Percentiles rank a stretch among this genome's conserved stretches.
These are phyloP conservation scores for Diarsia mendica DNA, from an alignment of 2,888 invertebrate genomes.

Conservation along the genomic window DNA sequence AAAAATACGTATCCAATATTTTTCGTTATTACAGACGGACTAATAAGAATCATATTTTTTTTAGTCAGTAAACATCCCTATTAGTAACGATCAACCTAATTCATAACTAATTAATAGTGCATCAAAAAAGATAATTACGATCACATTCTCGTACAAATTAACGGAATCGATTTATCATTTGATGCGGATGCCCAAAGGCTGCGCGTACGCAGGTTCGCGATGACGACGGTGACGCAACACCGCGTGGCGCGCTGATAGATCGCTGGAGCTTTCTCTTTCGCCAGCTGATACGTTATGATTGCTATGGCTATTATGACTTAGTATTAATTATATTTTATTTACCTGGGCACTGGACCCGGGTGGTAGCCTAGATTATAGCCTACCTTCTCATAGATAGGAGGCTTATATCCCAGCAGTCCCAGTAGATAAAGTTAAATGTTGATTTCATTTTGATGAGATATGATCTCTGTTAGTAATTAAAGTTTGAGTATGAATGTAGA, in stretches of 20 bases:
- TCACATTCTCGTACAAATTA: constrained; percentile 28
- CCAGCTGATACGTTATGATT: constrained; percentile 44
- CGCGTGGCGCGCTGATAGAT: constrained; percentile 72
- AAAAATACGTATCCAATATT: too few relatives aligned
- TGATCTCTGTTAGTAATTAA: too few relatives aligned
- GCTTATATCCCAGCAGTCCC: too few relatives aligned
- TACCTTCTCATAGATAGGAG: too few relatives aligned
- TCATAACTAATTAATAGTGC: neutral
- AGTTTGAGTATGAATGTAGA: too few relatives aligned
- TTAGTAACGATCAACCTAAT: neutral
- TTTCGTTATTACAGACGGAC: too few relatives aligned
- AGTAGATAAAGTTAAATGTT: neutral
- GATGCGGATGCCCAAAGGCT: constrained; percentile 45
- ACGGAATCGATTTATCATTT: constrained; percentile 54
- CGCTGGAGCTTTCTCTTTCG: constrained; percentile 78
- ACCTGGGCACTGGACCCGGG: too few relatives aligned
- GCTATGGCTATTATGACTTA: constrained; percentile 21
- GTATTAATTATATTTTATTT: constrained; percentile 24
- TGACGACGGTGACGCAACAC: constrained; percentile 58
- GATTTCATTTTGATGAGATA: constrained; percentile 9
- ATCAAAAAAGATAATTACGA: constrained; percentile 10
- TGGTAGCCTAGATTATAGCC: too few relatives aligned
- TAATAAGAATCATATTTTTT: too few relatives aligned
- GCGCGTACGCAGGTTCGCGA: constrained; percentile 71
- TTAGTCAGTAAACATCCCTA: too few relatives aligned